Conservation (phyloP, 2,113 vertebrate species). For the Synchiropus splendidus region DNA sequence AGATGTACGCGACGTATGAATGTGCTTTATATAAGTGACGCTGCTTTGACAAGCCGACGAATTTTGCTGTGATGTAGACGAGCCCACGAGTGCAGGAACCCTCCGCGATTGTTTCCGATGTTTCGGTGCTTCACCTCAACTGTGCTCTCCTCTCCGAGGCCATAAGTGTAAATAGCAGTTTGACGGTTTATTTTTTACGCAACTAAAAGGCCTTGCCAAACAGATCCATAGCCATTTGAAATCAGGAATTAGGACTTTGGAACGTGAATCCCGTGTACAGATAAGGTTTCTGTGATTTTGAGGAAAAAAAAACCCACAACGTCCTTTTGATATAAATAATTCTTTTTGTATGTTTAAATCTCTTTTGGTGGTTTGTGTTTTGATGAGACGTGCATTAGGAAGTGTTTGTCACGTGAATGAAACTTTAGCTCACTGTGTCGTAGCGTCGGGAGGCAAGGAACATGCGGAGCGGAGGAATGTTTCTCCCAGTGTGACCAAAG, state of each 20-base stretch:
- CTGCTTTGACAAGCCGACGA: too few species aligned
- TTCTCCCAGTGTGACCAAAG: conserved; percentile 55
- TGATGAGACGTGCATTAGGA: conserved; percentile 51
- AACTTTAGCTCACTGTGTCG: conserved; percentile 58
- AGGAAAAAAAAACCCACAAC: conserved; percentile 32
- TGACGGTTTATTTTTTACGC: too few species aligned
- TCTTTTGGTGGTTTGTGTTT: conserved; percentile 43
- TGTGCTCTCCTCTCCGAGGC: conserved; percentile 31
- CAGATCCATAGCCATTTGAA: conserved; percentile 61
- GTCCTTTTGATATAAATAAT: conserved; percentile 56
- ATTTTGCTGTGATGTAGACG: too few species aligned
- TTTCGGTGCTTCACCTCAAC: conserved; percentile 27
- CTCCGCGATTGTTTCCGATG: conserved; percentile 13
- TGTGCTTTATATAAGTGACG: too few species aligned
- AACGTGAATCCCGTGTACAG: conserved; percentile 29
- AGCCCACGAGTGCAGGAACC: too few species aligned
- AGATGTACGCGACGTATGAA: too few species aligned
- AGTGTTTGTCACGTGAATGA: conserved; percentile 61
- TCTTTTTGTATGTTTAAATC: conserved; percentile 54
- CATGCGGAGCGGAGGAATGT: conserved; percentile 1
- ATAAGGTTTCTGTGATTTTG: conserved; percentile 53
- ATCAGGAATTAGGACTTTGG: conserved; percentile 48
- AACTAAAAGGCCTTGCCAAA: conserved; percentile 50
- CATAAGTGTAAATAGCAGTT: conserved; percentile 43
- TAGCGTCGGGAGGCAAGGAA: conserved; percentile 27